Conservation (phyloP, 2,797 vertebrate genomes). For the Sylvia borin region DNA sequence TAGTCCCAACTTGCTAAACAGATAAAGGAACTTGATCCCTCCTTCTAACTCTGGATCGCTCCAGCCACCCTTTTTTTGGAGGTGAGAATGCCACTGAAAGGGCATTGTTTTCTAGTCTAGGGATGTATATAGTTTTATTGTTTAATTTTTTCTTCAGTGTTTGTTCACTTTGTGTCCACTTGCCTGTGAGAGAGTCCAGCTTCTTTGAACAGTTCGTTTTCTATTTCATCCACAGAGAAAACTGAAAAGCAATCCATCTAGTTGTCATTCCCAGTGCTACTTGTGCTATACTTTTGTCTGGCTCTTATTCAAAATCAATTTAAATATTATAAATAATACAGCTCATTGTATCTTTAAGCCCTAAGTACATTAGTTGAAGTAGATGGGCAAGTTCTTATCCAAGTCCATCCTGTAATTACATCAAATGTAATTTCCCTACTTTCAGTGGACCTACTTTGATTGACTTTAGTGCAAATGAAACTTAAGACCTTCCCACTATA, state of each 20-base stretch:
- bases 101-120: not conserved
- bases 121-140: accelerated
- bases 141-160: not conserved
- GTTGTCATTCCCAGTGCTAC: not conserved
- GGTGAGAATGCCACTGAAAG: not conserved
- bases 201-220: not conserved
- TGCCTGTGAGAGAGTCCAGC: not conserved
- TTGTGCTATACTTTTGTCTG: not conserved
- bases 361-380: not conserved
- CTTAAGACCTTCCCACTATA: not conserved
- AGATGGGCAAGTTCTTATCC: not conserved
- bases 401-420: not conserved
- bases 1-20: not conserved
- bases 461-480: not conserved
- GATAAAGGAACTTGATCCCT: not conserved
- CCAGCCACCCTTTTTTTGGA: not conserved
- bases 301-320: not conserved
- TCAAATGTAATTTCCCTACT: not conserved
- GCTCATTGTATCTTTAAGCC: not conserved
- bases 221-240: not conserved
- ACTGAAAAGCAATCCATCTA: not conserved
- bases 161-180: not conserved
- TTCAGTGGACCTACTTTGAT: not conserved
- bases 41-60: not conserved
- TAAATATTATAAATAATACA: not conserved